phyloP scores from a whole-genome alignment of 2,797 vertebrate genomes.

The Phrynocephalus guinanensis region DNA sequence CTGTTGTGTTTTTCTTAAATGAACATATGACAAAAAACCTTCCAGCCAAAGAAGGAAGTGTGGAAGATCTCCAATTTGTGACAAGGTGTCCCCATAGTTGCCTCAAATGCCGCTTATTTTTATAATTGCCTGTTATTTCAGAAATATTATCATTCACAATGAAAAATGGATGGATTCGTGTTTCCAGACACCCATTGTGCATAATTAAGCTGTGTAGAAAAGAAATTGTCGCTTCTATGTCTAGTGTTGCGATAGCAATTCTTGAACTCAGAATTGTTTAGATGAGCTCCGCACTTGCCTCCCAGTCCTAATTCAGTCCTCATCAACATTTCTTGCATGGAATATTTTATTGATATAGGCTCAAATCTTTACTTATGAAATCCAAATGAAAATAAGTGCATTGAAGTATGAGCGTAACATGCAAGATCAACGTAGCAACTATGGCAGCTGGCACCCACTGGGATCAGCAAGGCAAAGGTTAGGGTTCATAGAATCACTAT shows the following conservation, averaged over 20 bases:
- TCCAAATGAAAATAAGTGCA: slow-evolving; percentile 13
- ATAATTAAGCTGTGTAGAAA: background rate
- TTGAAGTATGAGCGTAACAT: slow-evolving; percentile 7
- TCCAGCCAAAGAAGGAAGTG: background rate
- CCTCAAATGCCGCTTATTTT: background rate
- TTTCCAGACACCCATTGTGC: background rate
- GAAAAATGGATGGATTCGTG: background rate
- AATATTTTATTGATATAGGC: slow-evolving; percentile 18
- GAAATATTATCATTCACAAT: background rate
- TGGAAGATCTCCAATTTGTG: background rate
- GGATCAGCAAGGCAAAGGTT: background rate
- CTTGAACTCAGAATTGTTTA: background rate
- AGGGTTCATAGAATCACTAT: background rate
- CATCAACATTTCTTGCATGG: background rate
- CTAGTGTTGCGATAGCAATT: background rate
- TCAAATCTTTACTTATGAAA: slow-evolving; percentile 18
- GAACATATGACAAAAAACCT: background rate
- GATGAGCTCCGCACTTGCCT: background rate
- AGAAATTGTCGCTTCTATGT: background rate
- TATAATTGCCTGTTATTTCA: background rate
- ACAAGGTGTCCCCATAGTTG: background rate
- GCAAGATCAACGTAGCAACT: background rate
- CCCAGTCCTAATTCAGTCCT: background rate
- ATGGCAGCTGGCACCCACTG: background rate
- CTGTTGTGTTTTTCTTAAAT: background rate